Percentiles rank a stretch among this genome's conserved stretches.
These are phyloP conservation scores for Scomber scombrus DNA, from an alignment of 2,113 vertebrate species.

Conservation along the genomic window DNA sequence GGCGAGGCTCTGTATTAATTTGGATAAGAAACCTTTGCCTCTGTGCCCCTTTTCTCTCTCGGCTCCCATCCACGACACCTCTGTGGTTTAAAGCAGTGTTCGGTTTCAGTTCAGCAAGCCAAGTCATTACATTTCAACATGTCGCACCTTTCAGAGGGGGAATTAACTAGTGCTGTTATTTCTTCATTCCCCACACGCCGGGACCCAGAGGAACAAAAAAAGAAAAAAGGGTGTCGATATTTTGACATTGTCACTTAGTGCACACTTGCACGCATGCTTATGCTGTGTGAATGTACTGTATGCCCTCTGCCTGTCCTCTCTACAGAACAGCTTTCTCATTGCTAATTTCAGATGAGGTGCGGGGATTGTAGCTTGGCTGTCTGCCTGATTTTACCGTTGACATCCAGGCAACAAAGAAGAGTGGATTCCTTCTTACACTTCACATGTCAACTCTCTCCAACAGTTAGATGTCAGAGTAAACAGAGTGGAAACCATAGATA, in stretches of 20 bases:
- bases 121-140: conserved; percentile 85
- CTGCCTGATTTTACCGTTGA: conserved; percentile 62
- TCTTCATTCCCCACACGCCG: conserved; percentile 75
- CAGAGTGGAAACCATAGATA: conserved; percentile 16
- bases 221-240: conserved; percentile 49
- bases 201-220: conserved; percentile 54
- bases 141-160: conserved; percentile 79
- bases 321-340: conserved; percentile 31
- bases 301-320: conserved; percentile 62
- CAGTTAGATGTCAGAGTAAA: conserved; percentile 23
- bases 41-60: conserved; percentile 83
- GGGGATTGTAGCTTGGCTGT: conserved; percentile 51
- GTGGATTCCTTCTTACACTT: conserved; percentile 47
- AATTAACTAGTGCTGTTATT: conserved; percentile 78
- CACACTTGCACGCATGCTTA: conserved; percentile 39
- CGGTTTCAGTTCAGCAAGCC: conserved; percentile 85
- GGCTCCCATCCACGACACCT: conserved; percentile 82
- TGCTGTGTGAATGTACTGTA: conserved; percentile 30
- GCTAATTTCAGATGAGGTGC: conserved; percentile 56
- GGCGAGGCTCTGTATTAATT: conserved; percentile 79
- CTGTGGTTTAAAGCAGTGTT: conserved; percentile 84
- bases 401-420: conserved; percentile 52
- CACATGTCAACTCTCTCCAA: conserved; percentile 30
- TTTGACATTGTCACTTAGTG: conserved; percentile 61
- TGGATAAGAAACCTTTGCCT: conserved; percentile 84